phyloP scores from a whole-genome alignment of 1,140 invertebrate species.

The Mactra quadrangularis region DNA sequence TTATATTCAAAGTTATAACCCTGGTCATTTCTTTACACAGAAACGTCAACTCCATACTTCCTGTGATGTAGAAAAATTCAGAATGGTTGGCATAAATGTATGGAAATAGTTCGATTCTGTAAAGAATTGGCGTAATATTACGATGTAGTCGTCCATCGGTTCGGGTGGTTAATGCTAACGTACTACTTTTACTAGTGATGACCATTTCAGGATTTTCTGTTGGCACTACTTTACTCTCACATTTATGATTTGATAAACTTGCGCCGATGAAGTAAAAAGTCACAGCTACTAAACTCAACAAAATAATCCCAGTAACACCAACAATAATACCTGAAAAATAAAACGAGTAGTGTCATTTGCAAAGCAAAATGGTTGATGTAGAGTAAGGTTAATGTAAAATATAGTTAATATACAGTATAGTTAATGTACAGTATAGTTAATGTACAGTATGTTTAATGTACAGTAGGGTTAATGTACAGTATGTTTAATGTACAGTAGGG shows the following conservation, averaged over 20 bases:
- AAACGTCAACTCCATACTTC: conserved; percentile 89
- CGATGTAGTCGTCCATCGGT: conserved; percentile 75
- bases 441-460: no score
- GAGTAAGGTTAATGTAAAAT: no score
- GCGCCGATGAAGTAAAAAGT: conserved; percentile 18
- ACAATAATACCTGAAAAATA: background rate
- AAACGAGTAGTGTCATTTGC: no score
- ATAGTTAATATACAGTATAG: no score
- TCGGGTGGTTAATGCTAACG: background rate
- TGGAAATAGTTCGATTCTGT: conserved; percentile 79
- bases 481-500: no score
- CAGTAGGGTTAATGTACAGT: no score
- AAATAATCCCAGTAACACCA: background rate
- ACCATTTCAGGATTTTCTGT: background rate
- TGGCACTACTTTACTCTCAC: background rate
- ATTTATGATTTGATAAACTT: background rate
- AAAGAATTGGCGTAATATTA: conserved; percentile 76
- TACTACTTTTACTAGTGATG: no score
- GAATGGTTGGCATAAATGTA: conserved; percentile 74
- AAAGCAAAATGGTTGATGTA: no score
- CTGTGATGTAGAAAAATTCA: conserved; percentile 86
- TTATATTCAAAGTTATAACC: conserved; percentile 89
- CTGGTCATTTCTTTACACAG: conserved; percentile 85
- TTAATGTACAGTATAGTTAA: no score
- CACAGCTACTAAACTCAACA: background rate